These are phyloP conservation scores for Osedax frankpressi DNA, from an alignment of 2,888 invertebrate species.

Conservation along the genomic window DNA sequence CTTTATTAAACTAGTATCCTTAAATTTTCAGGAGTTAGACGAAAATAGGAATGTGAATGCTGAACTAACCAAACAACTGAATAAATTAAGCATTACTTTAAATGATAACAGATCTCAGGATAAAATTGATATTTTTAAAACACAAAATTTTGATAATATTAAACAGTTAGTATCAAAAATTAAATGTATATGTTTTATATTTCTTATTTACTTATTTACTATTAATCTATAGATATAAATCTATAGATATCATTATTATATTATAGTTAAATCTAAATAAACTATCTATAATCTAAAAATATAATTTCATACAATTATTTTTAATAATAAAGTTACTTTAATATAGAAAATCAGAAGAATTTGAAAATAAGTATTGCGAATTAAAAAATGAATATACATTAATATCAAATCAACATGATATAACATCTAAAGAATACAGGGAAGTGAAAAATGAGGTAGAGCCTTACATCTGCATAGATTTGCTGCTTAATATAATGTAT, in stretches of 20 bases:
- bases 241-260: too few relatives aligned
- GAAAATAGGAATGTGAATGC: constrained; percentile 28
- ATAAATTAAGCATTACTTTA: constrained; percentile 33
- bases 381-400: not conserved
- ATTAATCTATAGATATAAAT: too few relatives aligned
- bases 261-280: too few relatives aligned
- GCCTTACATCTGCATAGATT: too few relatives aligned
- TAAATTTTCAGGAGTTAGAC: constrained; percentile 33
- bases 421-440: not conserved
- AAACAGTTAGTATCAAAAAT: too few relatives aligned
- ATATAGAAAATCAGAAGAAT: constrained; percentile 1
- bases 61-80: constrained; percentile 33
- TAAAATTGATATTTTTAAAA: constrained; percentile 39
- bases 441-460: not conserved
- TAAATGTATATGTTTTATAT: too few relatives aligned
- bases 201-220: too few relatives aligned
- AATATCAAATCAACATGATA: not conserved
- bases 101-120: constrained; percentile 36
- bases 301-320: too few relatives aligned
- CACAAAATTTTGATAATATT: constrained; percentile 42
- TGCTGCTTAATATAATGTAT: too few relatives aligned
- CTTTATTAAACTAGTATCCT: too few relatives aligned
- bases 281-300: too few relatives aligned
- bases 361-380: not conserved
- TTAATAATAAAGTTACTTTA: too few relatives aligned